These are phyloP conservation scores for Hucho hucho DNA, from an alignment of 2,113 vertebrate species.

Conservation along the genomic window DNA sequence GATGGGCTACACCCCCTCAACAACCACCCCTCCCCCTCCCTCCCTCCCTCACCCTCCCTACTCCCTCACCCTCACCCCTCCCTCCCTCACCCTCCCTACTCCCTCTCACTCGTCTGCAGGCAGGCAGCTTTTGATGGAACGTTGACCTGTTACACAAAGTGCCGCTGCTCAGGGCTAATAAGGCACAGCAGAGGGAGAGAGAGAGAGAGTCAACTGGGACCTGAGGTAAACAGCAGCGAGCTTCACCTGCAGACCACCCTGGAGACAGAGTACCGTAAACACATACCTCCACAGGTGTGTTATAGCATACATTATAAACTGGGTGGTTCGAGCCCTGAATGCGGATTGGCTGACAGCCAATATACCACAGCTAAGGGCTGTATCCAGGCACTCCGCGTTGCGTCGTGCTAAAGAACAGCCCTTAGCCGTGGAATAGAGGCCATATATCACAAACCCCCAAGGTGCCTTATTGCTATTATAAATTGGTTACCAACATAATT, in stretches of 20 bases:
- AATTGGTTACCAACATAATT: too few species aligned
- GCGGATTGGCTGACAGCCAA: too few species aligned
- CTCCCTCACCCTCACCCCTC: background rate
- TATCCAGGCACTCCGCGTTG: too few species aligned
- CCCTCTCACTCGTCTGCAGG: conserved; percentile 16
- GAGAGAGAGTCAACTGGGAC: background rate
- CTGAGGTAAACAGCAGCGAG: conserved; percentile 33
- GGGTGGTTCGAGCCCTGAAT: too few species aligned
- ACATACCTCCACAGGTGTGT: background rate
- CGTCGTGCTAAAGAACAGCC: too few species aligned
- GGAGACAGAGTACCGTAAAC: background rate
- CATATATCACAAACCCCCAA: too few species aligned
- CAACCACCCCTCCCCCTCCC: conserved; percentile 5
- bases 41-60: background rate
- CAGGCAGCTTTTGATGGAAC: conserved; percentile 50
- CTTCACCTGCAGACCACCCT: background rate
- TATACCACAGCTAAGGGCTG: too few species aligned
- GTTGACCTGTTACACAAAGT: conserved; percentile 64
- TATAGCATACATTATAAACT: too few species aligned
- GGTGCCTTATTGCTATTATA: too few species aligned
- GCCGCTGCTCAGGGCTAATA: conserved; percentile 44
- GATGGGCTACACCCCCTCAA: conserved; percentile 51
- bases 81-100: background rate
- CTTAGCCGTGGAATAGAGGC: too few species aligned
- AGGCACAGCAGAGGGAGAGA: conserved; percentile 35